phyloP scores from a whole-genome alignment of 1,140 invertebrate species.

The Meteorus sp. region DNA sequence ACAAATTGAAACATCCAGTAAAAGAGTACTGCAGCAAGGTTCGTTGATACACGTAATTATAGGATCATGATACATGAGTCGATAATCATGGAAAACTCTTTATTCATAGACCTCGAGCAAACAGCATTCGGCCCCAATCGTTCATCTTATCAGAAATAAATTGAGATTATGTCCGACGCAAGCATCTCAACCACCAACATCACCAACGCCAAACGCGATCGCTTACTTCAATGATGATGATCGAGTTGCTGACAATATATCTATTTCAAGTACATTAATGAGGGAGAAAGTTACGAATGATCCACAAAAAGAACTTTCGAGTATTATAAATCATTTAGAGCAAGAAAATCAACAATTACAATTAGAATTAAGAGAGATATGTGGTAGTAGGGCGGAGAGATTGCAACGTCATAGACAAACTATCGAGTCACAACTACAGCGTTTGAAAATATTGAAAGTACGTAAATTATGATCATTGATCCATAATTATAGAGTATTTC shows the following conservation, averaged over 20 bases:
- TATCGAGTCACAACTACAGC: constrained; percentile 58
- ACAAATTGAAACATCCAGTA: constrained; percentile 76
- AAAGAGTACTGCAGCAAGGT: constrained; percentile 75
- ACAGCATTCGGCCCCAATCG: constrained; percentile 57
- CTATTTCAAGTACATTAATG: constrained; percentile 45
- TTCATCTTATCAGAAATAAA: constrained; percentile 56
- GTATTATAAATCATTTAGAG: constrained; percentile 60
- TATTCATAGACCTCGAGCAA: constrained; percentile 57
- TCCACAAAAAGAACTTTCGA: constrained; percentile 60
- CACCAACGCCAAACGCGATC: constrained; percentile 34
- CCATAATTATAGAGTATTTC: no score
- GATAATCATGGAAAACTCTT: no score
- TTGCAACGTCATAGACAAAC: constrained; percentile 52
- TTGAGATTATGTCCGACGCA: constrained; percentile 51
- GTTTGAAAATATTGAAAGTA: constrained; percentile 59
- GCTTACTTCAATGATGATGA: constrained; percentile 39
- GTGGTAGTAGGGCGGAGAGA: constrained; percentile 47
- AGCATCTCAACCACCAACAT: constrained; percentile 37
- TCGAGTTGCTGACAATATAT: constrained; percentile 36
- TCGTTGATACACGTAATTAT: not conserved
- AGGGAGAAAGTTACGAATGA: constrained; percentile 48
- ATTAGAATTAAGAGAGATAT: constrained; percentile 50
- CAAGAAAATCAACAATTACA: constrained; percentile 58
- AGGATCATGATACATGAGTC: no score
- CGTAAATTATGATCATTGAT: constrained; percentile 14